Percentiles rank a stretch among this genome's conserved stretches.
Evolutionary conservation across 2,888 invertebrate species (phyloP).

Genomic region (Acanthosepion esculentum): DNA sequence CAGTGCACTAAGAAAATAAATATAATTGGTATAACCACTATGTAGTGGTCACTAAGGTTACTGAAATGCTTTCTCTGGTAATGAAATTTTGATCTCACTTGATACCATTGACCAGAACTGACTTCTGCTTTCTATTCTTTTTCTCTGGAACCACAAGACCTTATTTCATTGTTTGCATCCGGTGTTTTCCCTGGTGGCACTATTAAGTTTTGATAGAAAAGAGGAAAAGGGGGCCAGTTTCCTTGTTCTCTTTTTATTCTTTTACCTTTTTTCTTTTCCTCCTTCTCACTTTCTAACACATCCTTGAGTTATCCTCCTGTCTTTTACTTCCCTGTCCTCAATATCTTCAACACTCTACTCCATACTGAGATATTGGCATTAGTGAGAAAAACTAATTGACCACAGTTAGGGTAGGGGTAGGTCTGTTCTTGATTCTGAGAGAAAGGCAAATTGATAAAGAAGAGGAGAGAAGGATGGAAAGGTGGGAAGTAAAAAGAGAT

Average conservation of each 20-base stretch:
- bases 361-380: too few species aligned
- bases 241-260: too few species aligned
- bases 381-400: not conserved
- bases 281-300: not conserved
- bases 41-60: not conserved
- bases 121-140: not conserved
- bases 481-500: too few species aligned
- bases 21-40: too few species aligned
- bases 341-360: not conserved
- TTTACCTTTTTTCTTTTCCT: too few species aligned
- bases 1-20: too few species aligned
- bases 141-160: not conserved
- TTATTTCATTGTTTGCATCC: conserved; percentile 9
- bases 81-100: conserved; percentile 24
- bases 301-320: not conserved
- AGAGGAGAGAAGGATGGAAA: not conserved
- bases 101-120: not conserved
- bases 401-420: not conserved
- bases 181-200: not conserved
- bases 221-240: not conserved
- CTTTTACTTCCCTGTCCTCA: not conserved
- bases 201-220: not conserved
- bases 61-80: not conserved
- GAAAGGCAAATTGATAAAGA: not conserved
- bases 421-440: not conserved